Base-by-base conservation (phyloP, 2,888 invertebrate genomes). In the Drosophila yooni region DNA sequence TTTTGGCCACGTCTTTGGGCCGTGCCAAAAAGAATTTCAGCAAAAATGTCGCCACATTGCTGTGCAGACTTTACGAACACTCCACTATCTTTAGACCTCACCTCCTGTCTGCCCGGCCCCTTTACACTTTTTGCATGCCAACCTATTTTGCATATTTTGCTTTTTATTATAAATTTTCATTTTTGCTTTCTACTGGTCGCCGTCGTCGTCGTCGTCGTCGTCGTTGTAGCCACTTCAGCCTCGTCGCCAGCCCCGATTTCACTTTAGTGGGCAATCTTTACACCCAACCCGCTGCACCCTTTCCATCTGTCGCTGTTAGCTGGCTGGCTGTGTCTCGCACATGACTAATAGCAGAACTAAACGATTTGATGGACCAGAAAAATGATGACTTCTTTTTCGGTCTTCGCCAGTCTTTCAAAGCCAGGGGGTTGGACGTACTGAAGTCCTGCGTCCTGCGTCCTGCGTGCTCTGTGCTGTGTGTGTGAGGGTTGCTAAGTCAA, bases 291-390 rank as follows among this genome's bases (percentile, higher is more conserved):
- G 10, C 31, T 10, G 10, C 13, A 7, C n/a, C 11, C 43, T 25
- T 70, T 50, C 43, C 56, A 72, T 59, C 69, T 62, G 69, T 66
- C 60, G 52, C 54, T 46, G 46, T 63, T 57, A 51, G 57, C 38
- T 53, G 70, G 56, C 67, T 63, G 25, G 56, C 67, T 63, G 25
- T 62, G 51, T 67, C 77, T 72, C 70, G 78, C 74, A 86, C 87
- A 91, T 91, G 91, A 91, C 91, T 91, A 91, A 91, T 91, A 85
- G 92, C 91, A 84, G 88, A 92, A 92, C 91, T 91, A 92, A 92
- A 89, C 92, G 91, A 92, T 92, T 92, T 92, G 91, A 92, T 91
- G 91, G 89, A 92, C 90, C 91, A 89, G 90, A 92, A 92, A 91
- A 91, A 92, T 92, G 92, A 92, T 91, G 92, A 92, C 91, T 92